Conservation (phyloP, 64 coral and sea anemone genomes). For the Stichodactyla mertensii region DNA sequence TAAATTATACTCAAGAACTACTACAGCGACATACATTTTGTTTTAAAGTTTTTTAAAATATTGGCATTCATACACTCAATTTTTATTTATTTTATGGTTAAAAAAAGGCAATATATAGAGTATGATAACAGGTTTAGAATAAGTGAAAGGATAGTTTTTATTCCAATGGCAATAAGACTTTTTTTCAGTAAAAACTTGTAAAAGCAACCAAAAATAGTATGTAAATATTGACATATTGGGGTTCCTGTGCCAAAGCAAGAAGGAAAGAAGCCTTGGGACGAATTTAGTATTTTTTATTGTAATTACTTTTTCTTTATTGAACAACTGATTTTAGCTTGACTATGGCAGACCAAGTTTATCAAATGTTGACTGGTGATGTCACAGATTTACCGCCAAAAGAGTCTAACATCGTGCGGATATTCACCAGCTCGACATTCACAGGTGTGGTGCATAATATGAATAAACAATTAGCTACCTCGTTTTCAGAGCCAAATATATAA, state of each 20-base stretch:
- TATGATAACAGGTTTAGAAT: too few relatives aligned
- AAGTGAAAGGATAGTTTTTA: too few relatives aligned
- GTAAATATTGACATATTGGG: background rate
- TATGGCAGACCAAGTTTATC: slow-evolving; percentile 50
- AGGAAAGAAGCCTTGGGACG: background rate
- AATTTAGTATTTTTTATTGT: background rate
- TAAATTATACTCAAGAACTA: too few relatives aligned
- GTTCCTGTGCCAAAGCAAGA: background rate
- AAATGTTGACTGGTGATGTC: slow-evolving; percentile 57
- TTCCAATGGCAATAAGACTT: background rate
- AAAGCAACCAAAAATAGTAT: background rate
- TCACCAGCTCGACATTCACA: slow-evolving; percentile 89
- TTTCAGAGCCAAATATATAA: too few relatives aligned
- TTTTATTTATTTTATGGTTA: too few relatives aligned
- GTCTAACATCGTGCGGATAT: slow-evolving; percentile 76
- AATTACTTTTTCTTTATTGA: background rate
- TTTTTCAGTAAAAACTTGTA: background rate
- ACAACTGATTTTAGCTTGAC: background rate
- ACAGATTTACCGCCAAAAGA: slow-evolving; percentile 70
- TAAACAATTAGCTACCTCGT: too few relatives aligned
- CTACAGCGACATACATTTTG: too few relatives aligned
- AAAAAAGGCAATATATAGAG: too few relatives aligned
- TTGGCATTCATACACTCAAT: too few relatives aligned
- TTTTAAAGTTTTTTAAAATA: too few relatives aligned
- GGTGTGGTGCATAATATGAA: slow-evolving; percentile 16